These are phyloP conservation scores for Macquaria ambigua DNA, from an alignment of 2,113 vertebrate genomes.

Conservation along the genomic window DNA sequence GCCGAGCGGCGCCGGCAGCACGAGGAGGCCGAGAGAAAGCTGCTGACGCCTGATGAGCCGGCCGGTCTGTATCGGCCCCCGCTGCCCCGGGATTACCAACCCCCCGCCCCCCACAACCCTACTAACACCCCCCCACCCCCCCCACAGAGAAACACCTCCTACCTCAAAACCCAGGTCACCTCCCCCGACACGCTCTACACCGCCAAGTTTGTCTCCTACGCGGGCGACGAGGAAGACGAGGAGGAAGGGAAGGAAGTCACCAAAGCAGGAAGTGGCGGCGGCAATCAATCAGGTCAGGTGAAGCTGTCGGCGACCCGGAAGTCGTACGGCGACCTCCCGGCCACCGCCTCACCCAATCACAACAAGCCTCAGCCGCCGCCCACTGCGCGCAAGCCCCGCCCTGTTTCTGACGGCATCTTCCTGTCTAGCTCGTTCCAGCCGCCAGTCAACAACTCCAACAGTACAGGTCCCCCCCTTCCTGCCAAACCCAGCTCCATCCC, in stretches of 20 bases:
- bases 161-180: conserved; percentile 98
- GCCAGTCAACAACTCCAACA: conserved; percentile 94
- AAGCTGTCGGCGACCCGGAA: conserved; percentile 91
- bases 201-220: conserved; percentile 97
- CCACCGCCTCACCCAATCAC: conserved; percentile 85
- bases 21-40: conserved; percentile 93
- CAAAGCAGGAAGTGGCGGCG: conserved; percentile 57
- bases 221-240: conserved; percentile 88
- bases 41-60: conserved; percentile 94
- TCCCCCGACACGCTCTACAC: conserved; percentile 98
- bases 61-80: conserved; percentile 97
- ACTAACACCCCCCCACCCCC: conserved; percentile 92
- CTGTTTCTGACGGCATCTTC: conserved; percentile 95
- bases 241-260: conserved; percentile 73
- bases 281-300: conserved; percentile 95
- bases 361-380: conserved; percentile 83
- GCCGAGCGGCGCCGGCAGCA: conserved; percentile 96
- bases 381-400: conserved; percentile 89
- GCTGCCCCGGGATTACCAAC: conserved; percentile 95
- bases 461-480: conserved; percentile 91
- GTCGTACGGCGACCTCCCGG: conserved; percentile 92
- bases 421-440: conserved; percentile 94
- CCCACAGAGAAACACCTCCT: conserved; percentile 97
- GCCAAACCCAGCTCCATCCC: conserved; percentile 87
- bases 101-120: conserved; percentile 85